phyloP scores from a whole-genome alignment of 2,797 vertebrate species.

The Centropyge bicolor region DNA sequence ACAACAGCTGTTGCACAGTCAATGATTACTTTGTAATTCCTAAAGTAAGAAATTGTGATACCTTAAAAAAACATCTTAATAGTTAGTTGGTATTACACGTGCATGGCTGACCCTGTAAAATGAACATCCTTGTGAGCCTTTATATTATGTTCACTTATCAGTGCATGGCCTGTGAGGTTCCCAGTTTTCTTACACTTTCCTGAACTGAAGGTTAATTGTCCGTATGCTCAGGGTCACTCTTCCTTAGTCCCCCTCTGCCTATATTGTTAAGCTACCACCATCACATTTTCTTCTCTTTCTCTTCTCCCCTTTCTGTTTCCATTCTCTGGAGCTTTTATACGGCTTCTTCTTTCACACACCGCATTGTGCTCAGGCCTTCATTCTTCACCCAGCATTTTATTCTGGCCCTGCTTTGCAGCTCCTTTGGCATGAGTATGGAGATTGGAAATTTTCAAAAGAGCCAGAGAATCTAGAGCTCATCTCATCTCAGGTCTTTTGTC shows the following conservation, averaged over 20 bases:
- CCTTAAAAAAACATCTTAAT: neutral
- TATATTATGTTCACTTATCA: slow-evolving; percentile 16
- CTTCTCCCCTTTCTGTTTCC: slow-evolving; percentile 20
- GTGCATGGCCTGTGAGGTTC: slow-evolving; percentile 16
- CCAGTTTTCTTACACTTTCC: slow-evolving; percentile 19
- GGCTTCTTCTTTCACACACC: slow-evolving; percentile 39
- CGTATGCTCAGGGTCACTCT: slow-evolving; percentile 55
- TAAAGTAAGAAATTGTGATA: neutral
- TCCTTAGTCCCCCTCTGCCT: slow-evolving; percentile 40
- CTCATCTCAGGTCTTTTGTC: slow-evolving; percentile 54
- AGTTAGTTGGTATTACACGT: neutral
- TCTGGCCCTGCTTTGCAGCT: slow-evolving; percentile 6
- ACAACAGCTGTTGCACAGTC: neutral
- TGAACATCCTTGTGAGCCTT: slow-evolving; percentile 6
- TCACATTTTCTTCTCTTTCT: slow-evolving; percentile 22
- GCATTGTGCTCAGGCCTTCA: slow-evolving; percentile 54
- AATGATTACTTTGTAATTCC: neutral
- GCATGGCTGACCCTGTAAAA: neutral
- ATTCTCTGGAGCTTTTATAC: slow-evolving; percentile 43
- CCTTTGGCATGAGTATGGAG: slow-evolving; percentile 19
- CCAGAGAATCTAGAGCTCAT: slow-evolving; percentile 45
- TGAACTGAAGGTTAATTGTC: slow-evolving; percentile 61
- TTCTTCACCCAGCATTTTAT: slow-evolving; percentile 39
- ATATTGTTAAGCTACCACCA: slow-evolving; percentile 28
- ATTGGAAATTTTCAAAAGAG: slow-evolving; percentile 52